A percentile compares a stretch with the other conserved stretches of the same genome.
phyloP scores from a whole-genome alignment of 2,113 vertebrate species.

The Spheniscus mendiculus region DNA sequence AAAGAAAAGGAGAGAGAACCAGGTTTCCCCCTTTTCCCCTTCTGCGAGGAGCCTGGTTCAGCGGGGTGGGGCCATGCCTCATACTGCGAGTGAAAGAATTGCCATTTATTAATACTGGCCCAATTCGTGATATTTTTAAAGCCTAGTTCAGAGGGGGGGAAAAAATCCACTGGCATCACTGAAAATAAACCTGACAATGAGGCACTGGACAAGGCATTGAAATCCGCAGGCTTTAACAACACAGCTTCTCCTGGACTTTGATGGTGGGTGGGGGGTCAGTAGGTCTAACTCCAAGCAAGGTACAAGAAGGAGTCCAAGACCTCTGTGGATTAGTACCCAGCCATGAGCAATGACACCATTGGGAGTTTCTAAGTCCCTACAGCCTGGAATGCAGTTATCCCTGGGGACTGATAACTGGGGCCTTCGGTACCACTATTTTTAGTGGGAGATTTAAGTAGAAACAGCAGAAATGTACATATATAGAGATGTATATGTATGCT shows the following conservation, averaged over 20 bases:
- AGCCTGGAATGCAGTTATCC: not conserved
- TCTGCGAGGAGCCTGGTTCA: not conserved
- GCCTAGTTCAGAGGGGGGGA: not conserved
- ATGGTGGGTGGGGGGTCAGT: accelerated
- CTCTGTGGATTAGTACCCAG: not conserved
- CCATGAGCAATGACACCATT: accelerated
- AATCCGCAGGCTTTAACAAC: not conserved
- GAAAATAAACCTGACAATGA: not conserved
- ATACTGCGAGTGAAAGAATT: not conserved
- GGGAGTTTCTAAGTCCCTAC: not conserved
- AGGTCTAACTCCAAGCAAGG: not conserved
- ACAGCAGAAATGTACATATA: not conserved
- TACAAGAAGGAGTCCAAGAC: not conserved
- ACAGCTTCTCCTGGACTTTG: not conserved
- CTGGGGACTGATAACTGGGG: not conserved
- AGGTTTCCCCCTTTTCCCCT: not conserved
- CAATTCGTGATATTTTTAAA: not conserved
- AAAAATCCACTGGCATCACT: not conserved
- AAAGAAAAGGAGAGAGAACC: not conserved
- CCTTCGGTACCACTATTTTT: not conserved
- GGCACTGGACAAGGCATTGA: not conserved
- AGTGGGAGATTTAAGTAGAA: not conserved
- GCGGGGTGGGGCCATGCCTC: accelerated
- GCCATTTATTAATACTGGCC: not conserved
- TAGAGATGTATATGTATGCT: not conserved